phyloP scores from a whole-genome alignment of 1,140 invertebrate species.

The Anastatus disparis region DNA sequence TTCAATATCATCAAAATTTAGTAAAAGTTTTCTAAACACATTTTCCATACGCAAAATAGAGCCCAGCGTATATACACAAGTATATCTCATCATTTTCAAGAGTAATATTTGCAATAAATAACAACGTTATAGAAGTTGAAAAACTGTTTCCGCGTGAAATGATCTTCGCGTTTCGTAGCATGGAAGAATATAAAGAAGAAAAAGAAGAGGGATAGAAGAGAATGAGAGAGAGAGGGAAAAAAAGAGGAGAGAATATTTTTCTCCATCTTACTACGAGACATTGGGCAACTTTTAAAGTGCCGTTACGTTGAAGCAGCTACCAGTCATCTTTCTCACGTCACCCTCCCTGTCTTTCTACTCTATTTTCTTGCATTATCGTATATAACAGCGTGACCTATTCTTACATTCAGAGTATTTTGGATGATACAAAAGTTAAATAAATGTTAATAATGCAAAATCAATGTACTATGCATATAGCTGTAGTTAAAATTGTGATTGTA shows the following conservation, averaged over 20 bases:
- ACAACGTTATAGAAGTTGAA: neutral
- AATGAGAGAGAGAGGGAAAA: neutral
- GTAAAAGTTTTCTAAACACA: neutral
- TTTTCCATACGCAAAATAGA: neutral
- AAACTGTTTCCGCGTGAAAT: conserved; percentile 7
- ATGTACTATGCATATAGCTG: too few relatives aligned
- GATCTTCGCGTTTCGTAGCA: neutral
- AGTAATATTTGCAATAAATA: neutral
- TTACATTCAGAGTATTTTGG: too few relatives aligned
- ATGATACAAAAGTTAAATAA: too few relatives aligned
- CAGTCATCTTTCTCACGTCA: conserved; percentile 25
- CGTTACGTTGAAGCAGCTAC: conserved; percentile 25
- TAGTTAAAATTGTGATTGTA: too few relatives aligned
- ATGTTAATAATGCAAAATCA: too few relatives aligned
- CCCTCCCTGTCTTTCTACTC: too few relatives aligned
- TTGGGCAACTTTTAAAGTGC: conserved; percentile 44
- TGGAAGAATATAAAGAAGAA: too few relatives aligned
- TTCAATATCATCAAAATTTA: too few relatives aligned
- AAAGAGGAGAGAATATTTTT: conserved; percentile 1
- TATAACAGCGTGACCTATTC: too few relatives aligned
- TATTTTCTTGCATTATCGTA: too few relatives aligned
- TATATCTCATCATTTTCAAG: neutral
- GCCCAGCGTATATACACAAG: neutral
- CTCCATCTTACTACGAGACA: conserved; percentile 14
- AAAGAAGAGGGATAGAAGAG: neutral